Conservation (phyloP, 2,888 invertebrate genomes). For the Lysandra bellargus region DNA sequence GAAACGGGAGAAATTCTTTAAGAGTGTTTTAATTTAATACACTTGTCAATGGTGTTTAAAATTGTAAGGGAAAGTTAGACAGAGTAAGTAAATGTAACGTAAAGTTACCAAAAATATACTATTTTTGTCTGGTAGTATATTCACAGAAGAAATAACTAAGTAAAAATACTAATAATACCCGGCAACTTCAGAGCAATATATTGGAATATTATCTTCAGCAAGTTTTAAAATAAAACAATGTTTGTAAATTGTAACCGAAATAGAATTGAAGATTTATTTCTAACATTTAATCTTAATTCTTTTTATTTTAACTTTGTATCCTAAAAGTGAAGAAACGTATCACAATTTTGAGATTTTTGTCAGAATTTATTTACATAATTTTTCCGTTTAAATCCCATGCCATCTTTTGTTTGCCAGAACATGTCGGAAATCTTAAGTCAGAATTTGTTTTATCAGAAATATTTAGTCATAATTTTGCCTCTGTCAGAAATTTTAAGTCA, state of each 20-base stretch:
- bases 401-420: not conserved
- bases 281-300: not conserved
- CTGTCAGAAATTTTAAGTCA: not conserved
- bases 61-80: not conserved
- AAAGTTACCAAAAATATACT: no score
- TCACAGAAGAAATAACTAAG: no score
- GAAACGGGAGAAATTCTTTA: not conserved
- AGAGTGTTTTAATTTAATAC: not conserved
- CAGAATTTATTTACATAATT: not conserved
- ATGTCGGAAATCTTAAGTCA: not conserved
- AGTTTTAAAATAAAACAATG: not conserved
- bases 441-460: not conserved
- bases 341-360: slow-evolving; percentile 4
- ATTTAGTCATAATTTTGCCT: not conserved
- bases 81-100: no score
- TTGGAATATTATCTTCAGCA: no score
- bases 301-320: not conserved
- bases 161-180: no score
- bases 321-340: not conserved
- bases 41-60: not conserved
- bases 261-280: not conserved
- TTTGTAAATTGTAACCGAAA: not conserved
- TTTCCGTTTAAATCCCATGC: not conserved
- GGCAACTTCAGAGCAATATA: no score
- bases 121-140: no score